Base-by-base conservation (phyloP, 2,113 vertebrate genomes). In the Coturnix japonica region DNA sequence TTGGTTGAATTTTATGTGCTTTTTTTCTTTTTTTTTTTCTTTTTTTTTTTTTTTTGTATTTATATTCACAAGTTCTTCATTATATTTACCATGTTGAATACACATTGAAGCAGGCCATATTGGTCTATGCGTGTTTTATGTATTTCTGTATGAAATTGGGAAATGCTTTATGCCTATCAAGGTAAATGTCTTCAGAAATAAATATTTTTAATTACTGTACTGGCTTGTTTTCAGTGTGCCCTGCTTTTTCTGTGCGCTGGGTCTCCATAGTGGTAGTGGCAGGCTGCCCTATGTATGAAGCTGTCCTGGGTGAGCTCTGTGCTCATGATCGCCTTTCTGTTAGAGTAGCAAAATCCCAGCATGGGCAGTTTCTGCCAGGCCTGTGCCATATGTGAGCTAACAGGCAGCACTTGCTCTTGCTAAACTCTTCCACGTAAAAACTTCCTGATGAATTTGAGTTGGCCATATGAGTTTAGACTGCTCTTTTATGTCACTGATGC, bases 121-220 rank as follows among this genome's bases (percentile, higher is more conserved):
- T 99, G 99, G 99, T 98, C 98, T 97, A 97, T 98, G 97, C 96
- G 93, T 96, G 90, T 96, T 93, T 90, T 95, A 96, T 96, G 86
- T 98, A 98, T 99, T 99, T 99, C 98, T 99, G 98, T 98, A 95
- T 98, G 99, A 99, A 99, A 99, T 98, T 93, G 95, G 78, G 85
- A 98, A 92, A 96, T 96, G 91, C 91, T 97, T 97, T 96, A 97
- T 98, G 98, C 96, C 97, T 98, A 91, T 97, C 97, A 92, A 98
- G 98, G 98, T 98, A 96, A 96, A 92, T 97, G 94, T 95, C 95
- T 96, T 97, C 97, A 98, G 96, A 98, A 98, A 98, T 98, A 98
- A 98, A 98, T 98, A 97, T 98, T 98, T 98, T 97, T 97, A 97
- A 97, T 95, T 97, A 97, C 61, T 90, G 9, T 88, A 91, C 56